Percentiles rank a stretch among this genome's conserved stretches.
phyloP scores from a whole-genome alignment of 2,888 invertebrate genomes.

The Aporophyla lueneburgensis region DNA sequence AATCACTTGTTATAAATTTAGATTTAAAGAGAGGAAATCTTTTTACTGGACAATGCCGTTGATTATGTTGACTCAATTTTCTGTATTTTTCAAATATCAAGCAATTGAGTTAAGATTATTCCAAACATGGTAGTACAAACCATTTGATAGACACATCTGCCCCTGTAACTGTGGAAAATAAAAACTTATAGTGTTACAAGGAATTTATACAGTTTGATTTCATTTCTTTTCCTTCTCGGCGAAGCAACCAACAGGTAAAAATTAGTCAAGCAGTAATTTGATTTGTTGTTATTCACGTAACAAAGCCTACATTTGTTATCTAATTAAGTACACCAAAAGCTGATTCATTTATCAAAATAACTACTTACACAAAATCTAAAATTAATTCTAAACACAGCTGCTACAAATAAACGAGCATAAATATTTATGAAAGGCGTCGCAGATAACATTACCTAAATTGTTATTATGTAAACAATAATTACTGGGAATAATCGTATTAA shows the following conservation, averaged over 20 bases:
- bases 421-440: slow-evolving; percentile 41
- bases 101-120: not conserved
- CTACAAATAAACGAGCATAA: slow-evolving; percentile 22
- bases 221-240: not conserved
- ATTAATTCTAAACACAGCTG: slow-evolving; percentile 49
- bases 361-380: slow-evolving; percentile 26
- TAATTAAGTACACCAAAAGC: not conserved
- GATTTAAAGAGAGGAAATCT: too few species aligned
- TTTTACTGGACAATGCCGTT: too few species aligned
- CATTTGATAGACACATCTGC: not conserved
- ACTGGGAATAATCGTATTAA: slow-evolving; percentile 59
- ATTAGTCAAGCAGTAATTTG: not conserved
- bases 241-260: not conserved
- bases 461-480: slow-evolving; percentile 57
- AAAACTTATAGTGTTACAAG: not conserved
- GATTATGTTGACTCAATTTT: not conserved
- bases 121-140: not conserved
- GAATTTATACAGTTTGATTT: not conserved
- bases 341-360: slow-evolving; percentile 31
- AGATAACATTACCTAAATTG: slow-evolving; percentile 53
- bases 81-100: not conserved
- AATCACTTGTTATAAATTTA: too few species aligned
- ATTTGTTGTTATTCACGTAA: not conserved
- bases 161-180: not conserved
- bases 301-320: not conserved